Evolutionary conservation across 2,888 invertebrate species (phyloP).

Genomic region (Agrochola lychnidis): DNA sequence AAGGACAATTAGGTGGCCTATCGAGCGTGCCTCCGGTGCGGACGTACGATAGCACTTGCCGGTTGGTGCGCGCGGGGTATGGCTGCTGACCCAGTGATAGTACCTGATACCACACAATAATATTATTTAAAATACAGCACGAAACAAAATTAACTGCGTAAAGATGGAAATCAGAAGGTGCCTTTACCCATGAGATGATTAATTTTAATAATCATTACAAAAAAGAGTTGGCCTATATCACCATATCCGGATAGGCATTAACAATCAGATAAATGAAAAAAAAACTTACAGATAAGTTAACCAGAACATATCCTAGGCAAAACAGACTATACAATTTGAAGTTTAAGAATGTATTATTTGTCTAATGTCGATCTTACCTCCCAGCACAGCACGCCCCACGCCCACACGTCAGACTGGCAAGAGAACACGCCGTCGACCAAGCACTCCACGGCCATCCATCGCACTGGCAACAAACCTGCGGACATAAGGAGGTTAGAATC

Average conservation of each 20-base stretch:
- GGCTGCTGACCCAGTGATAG: conserved; percentile 99
- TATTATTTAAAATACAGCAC: not conserved
- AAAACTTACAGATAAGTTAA: not conserved
- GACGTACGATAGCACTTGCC: conserved; percentile 97
- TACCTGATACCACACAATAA: conserved; percentile 83
- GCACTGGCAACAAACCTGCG: conserved; percentile 96
- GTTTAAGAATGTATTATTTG: not conserved
- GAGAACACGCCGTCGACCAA: conserved; percentile 98
- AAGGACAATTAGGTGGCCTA: conserved; percentile 95
- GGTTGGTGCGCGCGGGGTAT: conserved; percentile 97
- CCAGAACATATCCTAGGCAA: not conserved
- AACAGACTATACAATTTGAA: not conserved
- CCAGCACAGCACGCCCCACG: conserved; percentile 98
- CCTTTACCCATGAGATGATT: not conserved
- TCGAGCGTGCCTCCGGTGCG: conserved; percentile 96
- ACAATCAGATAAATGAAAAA: not conserved
- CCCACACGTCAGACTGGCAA: conserved; percentile 99
- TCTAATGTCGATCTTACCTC: conserved; percentile 89
- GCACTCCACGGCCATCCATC: conserved; percentile 99
- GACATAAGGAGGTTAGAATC: conserved; percentile 13
- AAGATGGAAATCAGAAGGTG: not conserved
- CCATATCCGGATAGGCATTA: not conserved
- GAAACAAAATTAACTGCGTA: not conserved
- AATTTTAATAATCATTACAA: not conserved
- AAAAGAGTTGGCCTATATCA: not conserved